These are phyloP conservation scores for Teleiodes luculella DNA, from an alignment of 2,888 invertebrate genomes.

Conservation along the genomic window DNA sequence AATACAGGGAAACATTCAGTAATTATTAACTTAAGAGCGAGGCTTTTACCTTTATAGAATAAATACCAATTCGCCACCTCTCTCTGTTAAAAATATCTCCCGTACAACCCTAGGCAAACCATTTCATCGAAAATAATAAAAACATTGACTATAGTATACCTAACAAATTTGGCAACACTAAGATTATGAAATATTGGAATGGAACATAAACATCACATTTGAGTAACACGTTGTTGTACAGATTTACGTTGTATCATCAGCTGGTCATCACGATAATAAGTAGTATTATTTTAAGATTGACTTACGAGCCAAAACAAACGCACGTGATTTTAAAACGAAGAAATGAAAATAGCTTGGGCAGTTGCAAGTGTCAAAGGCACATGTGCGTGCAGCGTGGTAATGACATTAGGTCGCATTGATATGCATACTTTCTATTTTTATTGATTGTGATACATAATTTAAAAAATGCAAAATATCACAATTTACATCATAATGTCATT, in stretches of 20 bases:
- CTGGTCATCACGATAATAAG: not conserved
- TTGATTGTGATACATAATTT: too few species aligned
- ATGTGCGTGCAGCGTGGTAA: not conserved
- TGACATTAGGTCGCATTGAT: not conserved
- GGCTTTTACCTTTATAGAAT: too few species aligned
- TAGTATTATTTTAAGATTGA: not conserved
- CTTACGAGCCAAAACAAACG: constrained; percentile 12
- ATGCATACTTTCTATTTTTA: too few species aligned
- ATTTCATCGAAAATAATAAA: too few species aligned
- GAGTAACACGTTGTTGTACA: constrained; percentile 1
- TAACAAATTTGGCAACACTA: not conserved
- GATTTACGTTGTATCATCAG: constrained; percentile 9
- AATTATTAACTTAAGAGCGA: too few species aligned
- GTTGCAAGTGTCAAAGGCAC: not conserved
- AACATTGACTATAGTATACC: too few species aligned
- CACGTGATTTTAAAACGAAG: not conserved
- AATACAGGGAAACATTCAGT: too few species aligned
- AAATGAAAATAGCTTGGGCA: not conserved
- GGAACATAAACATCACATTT: not conserved
- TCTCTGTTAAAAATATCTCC: too few species aligned
- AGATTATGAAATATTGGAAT: constrained; percentile 3
- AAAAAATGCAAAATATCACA: too few species aligned
- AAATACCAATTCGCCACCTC: too few species aligned
- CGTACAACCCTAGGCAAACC: too few species aligned
- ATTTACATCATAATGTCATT: too few species aligned